These are phyloP conservation scores for Clavelina lepadiformis DNA, from an alignment of 23 tunicate species.

Conservation along the genomic window DNA sequence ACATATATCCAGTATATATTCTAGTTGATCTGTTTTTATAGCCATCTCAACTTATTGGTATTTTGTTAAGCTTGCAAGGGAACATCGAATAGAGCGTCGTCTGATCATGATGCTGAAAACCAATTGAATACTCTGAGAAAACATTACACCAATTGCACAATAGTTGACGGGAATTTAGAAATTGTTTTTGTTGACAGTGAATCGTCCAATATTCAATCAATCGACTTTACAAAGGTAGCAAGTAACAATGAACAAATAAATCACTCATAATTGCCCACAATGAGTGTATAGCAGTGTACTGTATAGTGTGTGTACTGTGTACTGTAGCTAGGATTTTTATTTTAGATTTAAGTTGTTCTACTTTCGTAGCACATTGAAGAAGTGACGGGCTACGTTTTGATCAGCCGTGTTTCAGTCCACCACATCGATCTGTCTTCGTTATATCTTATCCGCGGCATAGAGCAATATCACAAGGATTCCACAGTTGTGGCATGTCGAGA, in stretches of 20 bases:
- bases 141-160: slow-evolving; percentile 66
- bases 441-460: slow-evolving; percentile 62
- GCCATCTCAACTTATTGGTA: too few relatives aligned
- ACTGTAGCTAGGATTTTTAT: neutral
- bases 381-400: slow-evolving; percentile 79
- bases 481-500: neutral
- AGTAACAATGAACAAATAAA: neutral
- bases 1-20: too few relatives aligned
- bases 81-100: slow-evolving; percentile 18
- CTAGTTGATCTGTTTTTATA: slow-evolving; percentile 1
- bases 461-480: neutral
- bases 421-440: slow-evolving; percentile 75
- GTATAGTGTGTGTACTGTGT: neutral
- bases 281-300: neutral
- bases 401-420: slow-evolving; percentile 11
- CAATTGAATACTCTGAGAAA: neutral
- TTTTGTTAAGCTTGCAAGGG: slow-evolving; percentile 46
- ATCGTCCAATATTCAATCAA: neutral
- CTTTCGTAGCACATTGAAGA: slow-evolving; percentile 54
- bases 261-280: neutral
- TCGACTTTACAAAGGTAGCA: slow-evolving; percentile 40
- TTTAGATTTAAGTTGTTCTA: too few relatives aligned
- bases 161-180: slow-evolving; percentile 82
- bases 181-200: slow-evolving; percentile 9
- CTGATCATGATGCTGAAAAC: neutral